phyloP scores from a whole-genome alignment of 2,888 invertebrate species.

The Cephus rjabovi region DNA sequence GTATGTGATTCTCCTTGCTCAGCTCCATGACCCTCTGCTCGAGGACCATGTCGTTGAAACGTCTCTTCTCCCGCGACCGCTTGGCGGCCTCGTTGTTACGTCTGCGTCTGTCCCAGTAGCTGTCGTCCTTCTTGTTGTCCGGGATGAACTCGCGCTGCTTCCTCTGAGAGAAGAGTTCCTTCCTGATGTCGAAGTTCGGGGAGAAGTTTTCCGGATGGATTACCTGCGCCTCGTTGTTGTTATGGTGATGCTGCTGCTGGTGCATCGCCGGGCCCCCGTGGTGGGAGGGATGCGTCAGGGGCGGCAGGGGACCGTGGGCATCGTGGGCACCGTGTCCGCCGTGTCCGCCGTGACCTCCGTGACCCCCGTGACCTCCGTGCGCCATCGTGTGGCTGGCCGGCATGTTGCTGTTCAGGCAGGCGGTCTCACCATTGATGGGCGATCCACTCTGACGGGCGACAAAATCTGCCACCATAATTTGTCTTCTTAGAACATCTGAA shows the following conservation, averaged over 20 bases:
- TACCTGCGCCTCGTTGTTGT: conserved; percentile 64
- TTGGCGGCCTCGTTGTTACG: conserved; percentile 98
- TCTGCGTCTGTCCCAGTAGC: conserved; percentile 96
- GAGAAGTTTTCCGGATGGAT: conserved; percentile 55
- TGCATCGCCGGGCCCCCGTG: conserved; percentile 41
- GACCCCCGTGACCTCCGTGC: conserved; percentile 55
- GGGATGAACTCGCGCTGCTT: conserved; percentile 97
- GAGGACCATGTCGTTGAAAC: conserved; percentile 96
- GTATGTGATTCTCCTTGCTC: conserved; percentile 94
- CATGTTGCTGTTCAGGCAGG: conserved; percentile 70
- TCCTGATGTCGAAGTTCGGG: conserved; percentile 70
- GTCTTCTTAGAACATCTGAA: conserved; percentile 65
- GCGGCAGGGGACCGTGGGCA: conserved; percentile 52
- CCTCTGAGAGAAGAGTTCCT: conserved; percentile 88
- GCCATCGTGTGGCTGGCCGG: conserved; percentile 63
- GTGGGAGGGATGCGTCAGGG: conserved; percentile 55
- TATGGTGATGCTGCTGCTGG: conserved; percentile 39
- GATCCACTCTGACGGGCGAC: conserved; percentile 80
- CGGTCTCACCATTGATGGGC: conserved; percentile 77
- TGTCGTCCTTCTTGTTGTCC: conserved; percentile 95
- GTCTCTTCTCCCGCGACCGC: conserved; percentile 93
- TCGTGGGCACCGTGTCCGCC: conserved; percentile 52
- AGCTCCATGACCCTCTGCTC: conserved; percentile 94
- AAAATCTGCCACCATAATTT: conserved; percentile 89
- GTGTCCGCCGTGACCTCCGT: conserved; percentile 35